These are phyloP conservation scores for Petroica traversi DNA, from an alignment of 2,113 vertebrate species.

Conservation along the genomic window DNA sequence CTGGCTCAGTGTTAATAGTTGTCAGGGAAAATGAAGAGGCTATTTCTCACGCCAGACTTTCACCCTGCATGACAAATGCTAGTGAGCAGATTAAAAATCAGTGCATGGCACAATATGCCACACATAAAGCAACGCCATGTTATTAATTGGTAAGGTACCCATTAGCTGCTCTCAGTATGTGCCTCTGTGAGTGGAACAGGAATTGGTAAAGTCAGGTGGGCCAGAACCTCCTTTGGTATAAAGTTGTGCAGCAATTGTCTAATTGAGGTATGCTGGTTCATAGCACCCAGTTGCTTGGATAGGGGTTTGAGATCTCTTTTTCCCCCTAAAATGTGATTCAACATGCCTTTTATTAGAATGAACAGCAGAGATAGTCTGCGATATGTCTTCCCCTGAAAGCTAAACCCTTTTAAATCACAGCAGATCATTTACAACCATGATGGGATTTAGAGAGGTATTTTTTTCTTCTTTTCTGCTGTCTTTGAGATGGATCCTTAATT, in stretches of 20 bases:
- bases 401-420: background rate
- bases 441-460: background rate
- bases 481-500: background rate
- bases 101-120: slow-evolving; percentile 55
- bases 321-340: background rate
- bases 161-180: slow-evolving; percentile 19
- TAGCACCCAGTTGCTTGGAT: background rate
- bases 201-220: background rate
- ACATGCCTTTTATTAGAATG: background rate
- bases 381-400: background rate
- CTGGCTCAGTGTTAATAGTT: slow-evolving; percentile 44
- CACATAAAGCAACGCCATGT: slow-evolving; percentile 21
- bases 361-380: background rate
- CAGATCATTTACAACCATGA: background rate
- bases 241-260: background rate
- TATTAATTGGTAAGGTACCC: slow-evolving; percentile 44
- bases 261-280: background rate
- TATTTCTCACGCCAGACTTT: slow-evolving; percentile 51
- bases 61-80: slow-evolving; percentile 52
- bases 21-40: slow-evolving; percentile 63
- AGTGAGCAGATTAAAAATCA: slow-evolving; percentile 68
- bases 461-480: background rate
- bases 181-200: background rate
- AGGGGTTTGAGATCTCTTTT: background rate
- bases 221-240: background rate